These are phyloP conservation scores for Sialia sialis DNA, from an alignment of 2,113 vertebrate genomes.

Conservation along the genomic window DNA sequence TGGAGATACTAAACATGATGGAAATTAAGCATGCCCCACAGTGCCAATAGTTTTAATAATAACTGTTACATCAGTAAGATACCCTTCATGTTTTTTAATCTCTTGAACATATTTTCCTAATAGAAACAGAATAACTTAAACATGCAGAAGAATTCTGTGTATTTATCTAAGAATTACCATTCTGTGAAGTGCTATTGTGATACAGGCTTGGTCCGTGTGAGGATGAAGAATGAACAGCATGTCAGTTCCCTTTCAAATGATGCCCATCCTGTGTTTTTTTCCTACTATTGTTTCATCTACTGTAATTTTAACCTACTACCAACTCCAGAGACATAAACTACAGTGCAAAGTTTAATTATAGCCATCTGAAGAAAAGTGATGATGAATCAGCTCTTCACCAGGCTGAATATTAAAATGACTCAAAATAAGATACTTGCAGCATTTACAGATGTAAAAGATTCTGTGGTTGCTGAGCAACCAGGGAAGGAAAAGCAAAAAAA, in stretches of 20 bases:
- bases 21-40: neutral
- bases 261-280: neutral
- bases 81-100: neutral
- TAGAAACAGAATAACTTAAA: neutral
- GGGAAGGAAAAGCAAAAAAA: conserved; percentile 42
- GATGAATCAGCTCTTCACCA: conserved; percentile 64
- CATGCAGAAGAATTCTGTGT: neutral
- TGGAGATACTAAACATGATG: neutral
- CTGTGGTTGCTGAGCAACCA: conserved; percentile 73
- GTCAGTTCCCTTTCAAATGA: neutral
- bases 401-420: conserved; percentile 50
- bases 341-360: conserved; percentile 52
- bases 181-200: neutral
- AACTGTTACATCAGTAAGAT: neutral
- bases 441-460: conserved; percentile 54
- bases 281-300: neutral
- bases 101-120: neutral
- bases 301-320: conserved; percentile 1
- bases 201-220: neutral
- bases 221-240: neutral
- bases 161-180: neutral
- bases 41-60: neutral
- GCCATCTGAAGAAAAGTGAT: conserved; percentile 19
- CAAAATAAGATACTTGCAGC: conserved; percentile 48
- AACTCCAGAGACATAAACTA: neutral